Percentiles rank a stretch among this genome's conserved stretches.
Evolutionary conservation across 2,888 invertebrate genomes (phyloP).

Genomic region (Gasteruption jaculator): DNA sequence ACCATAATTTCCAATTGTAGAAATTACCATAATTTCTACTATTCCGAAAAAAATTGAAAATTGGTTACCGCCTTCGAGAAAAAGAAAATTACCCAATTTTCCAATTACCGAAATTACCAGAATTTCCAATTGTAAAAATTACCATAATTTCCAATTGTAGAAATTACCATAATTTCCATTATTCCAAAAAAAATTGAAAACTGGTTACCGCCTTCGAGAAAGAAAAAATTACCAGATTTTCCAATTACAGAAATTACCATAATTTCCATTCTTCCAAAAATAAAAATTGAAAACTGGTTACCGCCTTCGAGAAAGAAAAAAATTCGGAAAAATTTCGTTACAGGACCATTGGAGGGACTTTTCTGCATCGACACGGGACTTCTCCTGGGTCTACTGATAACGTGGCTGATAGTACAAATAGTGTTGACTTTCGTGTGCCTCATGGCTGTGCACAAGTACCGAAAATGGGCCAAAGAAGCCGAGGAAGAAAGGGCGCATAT

Average conservation of each 20-base stretch:
- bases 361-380: conserved; percentile 64
- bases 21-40: too few relatives aligned
- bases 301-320: background rate
- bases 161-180: too few relatives aligned
- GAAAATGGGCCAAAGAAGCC: conserved; percentile 36
- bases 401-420: conserved; percentile 61
- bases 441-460: conserved; percentile 55
- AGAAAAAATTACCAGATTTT: too few relatives aligned
- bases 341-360: conserved; percentile 42
- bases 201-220: too few relatives aligned
- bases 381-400: conserved; percentile 61
- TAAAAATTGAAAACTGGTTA: background rate
- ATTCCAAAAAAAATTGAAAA: background rate
- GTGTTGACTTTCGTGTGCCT: conserved; percentile 56
- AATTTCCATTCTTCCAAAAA: too few relatives aligned
- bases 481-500: conserved; percentile 45
- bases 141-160: too few relatives aligned
- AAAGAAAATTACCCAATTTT: too few relatives aligned
- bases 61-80: too few relatives aligned
- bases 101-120: too few relatives aligned
- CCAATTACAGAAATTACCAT: too few relatives aligned
- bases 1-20: too few relatives aligned
- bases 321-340: conserved; percentile 15
- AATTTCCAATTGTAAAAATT: too few relatives aligned
- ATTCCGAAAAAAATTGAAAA: background rate